phyloP scores from a whole-genome alignment of 2,113 vertebrate species.

The Serilophus lunatus region DNA sequence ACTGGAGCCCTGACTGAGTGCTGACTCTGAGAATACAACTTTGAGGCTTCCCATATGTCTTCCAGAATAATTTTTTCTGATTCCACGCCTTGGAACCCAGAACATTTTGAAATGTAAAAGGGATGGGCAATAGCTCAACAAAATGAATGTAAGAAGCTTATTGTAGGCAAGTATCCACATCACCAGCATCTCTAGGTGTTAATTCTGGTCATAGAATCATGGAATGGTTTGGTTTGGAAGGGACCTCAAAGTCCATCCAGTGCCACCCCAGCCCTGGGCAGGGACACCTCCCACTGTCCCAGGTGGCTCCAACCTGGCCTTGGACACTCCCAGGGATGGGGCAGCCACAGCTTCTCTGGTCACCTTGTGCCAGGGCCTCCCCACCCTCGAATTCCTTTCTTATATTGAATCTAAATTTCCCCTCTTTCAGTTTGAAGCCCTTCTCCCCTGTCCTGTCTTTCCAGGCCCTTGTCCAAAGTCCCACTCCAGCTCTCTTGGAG shows the following conservation, averaged over 20 bases:
- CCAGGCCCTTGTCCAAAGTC: not conserved
- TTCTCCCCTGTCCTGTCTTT: not conserved
- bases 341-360: not conserved
- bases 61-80: not conserved
- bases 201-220: not conserved
- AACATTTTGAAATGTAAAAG: not conserved
- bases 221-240: not conserved
- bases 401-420: not conserved
- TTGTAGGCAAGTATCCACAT: not conserved
- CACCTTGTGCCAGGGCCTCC: accelerated
- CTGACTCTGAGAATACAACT: not conserved
- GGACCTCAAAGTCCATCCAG: not conserved
- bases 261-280: not conserved
- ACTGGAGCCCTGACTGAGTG: not conserved
- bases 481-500: not conserved
- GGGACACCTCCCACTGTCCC: not conserved
- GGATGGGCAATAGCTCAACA: not conserved
- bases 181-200: not conserved
- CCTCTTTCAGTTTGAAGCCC: not conserved
- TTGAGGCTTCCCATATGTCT: not conserved
- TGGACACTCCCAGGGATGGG: not conserved
- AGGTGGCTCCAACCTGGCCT: not conserved
- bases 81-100: not conserved
- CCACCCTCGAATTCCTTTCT: not conserved
- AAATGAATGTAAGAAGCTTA: not conserved